Base-by-base conservation (phyloP, 2,113 vertebrate genomes). In the Caranx ignobilis region DNA sequence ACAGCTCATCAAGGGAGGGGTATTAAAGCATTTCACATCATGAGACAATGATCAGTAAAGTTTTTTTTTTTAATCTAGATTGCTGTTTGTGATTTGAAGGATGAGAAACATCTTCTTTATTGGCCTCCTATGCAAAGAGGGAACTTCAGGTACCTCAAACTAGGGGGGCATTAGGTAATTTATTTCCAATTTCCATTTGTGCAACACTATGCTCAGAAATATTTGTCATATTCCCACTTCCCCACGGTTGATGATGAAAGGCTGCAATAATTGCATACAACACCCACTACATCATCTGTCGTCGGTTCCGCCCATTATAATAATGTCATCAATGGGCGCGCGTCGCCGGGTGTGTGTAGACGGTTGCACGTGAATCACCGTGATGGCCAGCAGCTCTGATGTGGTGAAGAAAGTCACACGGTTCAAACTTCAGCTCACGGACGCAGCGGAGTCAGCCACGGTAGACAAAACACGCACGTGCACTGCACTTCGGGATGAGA, bases 401-500 rank as follows among this genome's bases (percentile, higher is more conserved):
- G 65, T 89, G 11, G 73, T 39, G 59, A 91, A 89, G 82, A 92
- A 87, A 68, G 83, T 95, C 37, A 47, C 82, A 82, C 79, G 87
- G 45, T 82, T 95, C 79, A 94, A 95, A 94, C 84, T 92, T 83
- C 89, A 92, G 50, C 88, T 96, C 41, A 63, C 77, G 66, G 50
- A 87, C 66, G 72, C 82, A 2, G 75, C 64, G 35, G 88, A 94
- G 34, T 35, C 91, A 4, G 86, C 79, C 0, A 95, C 94, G 95
- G 95, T 96, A 96, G 66, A 77, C 59, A 43, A 31, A 0, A 1
- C 10, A 6, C 1, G 0, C 10, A 9, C 1, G 56, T 16, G 0
- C 6, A 12, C 57, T 37, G 19, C 5, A 50, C 1, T 43, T 2
- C 1, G 12, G 21, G 48, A 48, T 41, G 2, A 7, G 8, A 8